Base-by-base conservation (phyloP, 2,113 vertebrate genomes). In the Nothobranchius kuhntae region DNA sequence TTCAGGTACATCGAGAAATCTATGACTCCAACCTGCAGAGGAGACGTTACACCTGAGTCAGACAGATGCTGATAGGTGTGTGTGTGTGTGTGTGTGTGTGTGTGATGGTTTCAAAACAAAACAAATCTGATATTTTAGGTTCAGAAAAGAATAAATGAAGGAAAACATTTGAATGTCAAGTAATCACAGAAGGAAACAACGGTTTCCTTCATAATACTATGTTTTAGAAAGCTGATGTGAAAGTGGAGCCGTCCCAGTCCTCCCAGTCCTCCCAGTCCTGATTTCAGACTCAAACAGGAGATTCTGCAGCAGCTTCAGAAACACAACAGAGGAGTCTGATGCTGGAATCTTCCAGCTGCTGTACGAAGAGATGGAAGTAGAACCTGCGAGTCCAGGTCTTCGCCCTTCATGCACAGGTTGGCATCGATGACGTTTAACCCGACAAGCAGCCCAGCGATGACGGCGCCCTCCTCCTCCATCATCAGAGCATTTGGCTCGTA, bases 1-100 rank as follows among this genome's bases (percentile, higher is more conserved):
- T 99, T 99, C 50, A 99, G 92, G 86, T 99, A 99, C 96, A 99
- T 98, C 0, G 98, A 99, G 85, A 99, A 99, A 90, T 99, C 98
- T 36, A 99, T 99, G 70, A 99, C 98, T 26, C 96, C 97, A 3
- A 99, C 98, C 98, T 99, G 85, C 30, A 81, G 8, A 12, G 11
- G 30, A 30, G 4, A 13, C 1, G 12, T 2, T 0, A 9, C 15
- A 40, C 9, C 7, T 40, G 9, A 40, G 38, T 7, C 6, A 40
- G 38, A 30, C 30, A 30, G 30, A 30, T 30, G 30, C 2, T 30
- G 30, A 30, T 30, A 30, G 30, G 30, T 30, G 30, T 30, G 30
- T 30, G 30, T 30, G 30, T 30, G 30, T 30, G 30, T 30, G 30
- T 30, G 30, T 30, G 30, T 30, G 30, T 4, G 30, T 30, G 30